Percentiles rank a stretch among this genome's conserved stretches.
These are phyloP conservation scores for Papilio demoleus DNA, from an alignment of 2,888 invertebrate genomes.

Conservation along the genomic window DNA sequence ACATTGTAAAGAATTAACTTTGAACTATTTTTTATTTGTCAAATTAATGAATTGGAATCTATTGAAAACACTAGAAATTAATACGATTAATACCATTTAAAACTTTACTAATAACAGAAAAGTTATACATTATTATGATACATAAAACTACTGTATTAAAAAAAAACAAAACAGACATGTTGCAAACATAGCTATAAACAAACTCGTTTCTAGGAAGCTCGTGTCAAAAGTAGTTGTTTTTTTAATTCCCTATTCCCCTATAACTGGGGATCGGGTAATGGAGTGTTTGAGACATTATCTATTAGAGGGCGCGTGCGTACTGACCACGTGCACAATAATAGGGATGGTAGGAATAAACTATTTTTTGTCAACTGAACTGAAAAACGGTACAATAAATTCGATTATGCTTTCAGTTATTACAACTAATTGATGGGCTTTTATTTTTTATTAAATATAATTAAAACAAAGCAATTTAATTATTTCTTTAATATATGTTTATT, in stretches of 20 bases:
- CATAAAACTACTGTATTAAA: too few relatives aligned
- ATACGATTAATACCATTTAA: too few relatives aligned
- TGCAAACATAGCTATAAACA: constrained; percentile 29
- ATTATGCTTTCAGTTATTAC: constrained; percentile 31
- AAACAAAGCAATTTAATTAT: background rate
- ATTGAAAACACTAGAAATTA: too few relatives aligned
- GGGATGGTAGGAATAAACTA: constrained; percentile 24
- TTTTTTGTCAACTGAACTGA: background rate
- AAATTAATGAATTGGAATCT: too few relatives aligned
- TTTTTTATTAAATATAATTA: background rate
- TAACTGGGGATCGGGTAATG: constrained; percentile 49
- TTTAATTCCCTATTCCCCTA: constrained; percentile 45
- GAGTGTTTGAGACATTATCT: constrained; percentile 56
- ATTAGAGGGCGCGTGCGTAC: constrained; percentile 58
- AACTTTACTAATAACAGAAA: too few relatives aligned
- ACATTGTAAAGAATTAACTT: background rate
- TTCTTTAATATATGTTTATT: background rate
- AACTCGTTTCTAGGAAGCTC: constrained; percentile 15
- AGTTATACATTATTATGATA: too few relatives aligned
- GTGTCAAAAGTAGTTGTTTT: constrained; percentile 16
- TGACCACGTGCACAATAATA: constrained; percentile 57
- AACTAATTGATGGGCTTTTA: constrained; percentile 35
- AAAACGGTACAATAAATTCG: background rate
- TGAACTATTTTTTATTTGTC: too few relatives aligned
- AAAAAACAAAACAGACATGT: constrained; percentile 2